These are phyloP conservation scores for Amblyjoppa proteus DNA, from an alignment of 2,888 invertebrate genomes.

Conservation along the genomic window DNA sequence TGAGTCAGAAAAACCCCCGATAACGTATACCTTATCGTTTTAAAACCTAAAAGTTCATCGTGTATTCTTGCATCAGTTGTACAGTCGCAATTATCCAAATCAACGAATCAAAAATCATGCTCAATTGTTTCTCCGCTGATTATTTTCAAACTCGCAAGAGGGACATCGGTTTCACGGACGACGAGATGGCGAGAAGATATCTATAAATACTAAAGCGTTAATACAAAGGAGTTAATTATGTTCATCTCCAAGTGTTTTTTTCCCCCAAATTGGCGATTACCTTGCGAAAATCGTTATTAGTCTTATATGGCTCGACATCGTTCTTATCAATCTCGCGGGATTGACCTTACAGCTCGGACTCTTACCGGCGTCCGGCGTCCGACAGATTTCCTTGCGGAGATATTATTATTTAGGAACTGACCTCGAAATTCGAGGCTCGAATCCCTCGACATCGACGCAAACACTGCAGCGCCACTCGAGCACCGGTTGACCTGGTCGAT, in stretches of 20 bases:
- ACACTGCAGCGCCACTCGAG: conserved; percentile 36
- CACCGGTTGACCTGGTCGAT: conserved; percentile 70
- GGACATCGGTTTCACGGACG: too few relatives aligned
- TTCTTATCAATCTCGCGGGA: conserved; percentile 18
- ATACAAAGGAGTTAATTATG: not conserved
- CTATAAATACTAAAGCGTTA: not conserved
- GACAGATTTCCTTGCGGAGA: conserved; percentile 23
- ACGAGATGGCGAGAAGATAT: too few relatives aligned
- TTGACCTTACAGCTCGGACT: conserved; percentile 19
- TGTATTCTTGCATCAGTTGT: too few relatives aligned
- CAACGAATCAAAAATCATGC: too few relatives aligned
- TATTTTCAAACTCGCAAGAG: too few relatives aligned
- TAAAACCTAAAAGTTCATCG: too few relatives aligned
- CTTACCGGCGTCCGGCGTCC: conserved; percentile 35
- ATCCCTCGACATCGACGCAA: conserved; percentile 36
- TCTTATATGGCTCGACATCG: conserved; percentile 11
- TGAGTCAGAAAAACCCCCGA: too few relatives aligned
- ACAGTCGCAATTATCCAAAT: too few relatives aligned
- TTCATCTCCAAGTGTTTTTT: not conserved
- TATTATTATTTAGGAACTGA: conserved; percentile 64
- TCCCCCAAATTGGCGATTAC: not conserved
- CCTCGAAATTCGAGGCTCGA: conserved; percentile 53
- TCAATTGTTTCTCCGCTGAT: too few relatives aligned
- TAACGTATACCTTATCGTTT: too few relatives aligned
- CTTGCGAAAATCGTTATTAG: conserved; percentile 20